Base-by-base conservation (phyloP, 1,140 invertebrate species). In the Drosophila chauvacae region DNA sequence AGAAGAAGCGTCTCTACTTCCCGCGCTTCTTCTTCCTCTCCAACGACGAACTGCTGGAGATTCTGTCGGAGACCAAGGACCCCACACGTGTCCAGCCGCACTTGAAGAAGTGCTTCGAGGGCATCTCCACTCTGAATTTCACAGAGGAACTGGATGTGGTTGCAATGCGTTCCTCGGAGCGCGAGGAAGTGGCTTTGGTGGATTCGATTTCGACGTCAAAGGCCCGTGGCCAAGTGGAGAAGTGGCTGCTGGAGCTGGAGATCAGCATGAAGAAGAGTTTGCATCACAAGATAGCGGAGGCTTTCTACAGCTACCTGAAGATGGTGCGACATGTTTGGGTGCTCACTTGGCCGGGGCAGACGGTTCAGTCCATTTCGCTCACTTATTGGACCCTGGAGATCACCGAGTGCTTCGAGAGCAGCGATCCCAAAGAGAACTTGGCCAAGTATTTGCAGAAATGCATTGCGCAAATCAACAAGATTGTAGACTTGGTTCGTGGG, bases 1-100 rank as follows among this genome's bases (percentile, higher is more conserved):
- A 99, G 93, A 98, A 98, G 94, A 99, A 99, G 91, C 94, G 98
- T 28, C 93, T 99, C 0, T 98, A 95, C 90, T 99, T 99, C 93
- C 97, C 98, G 5, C 94, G 98, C 76, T 99, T 99, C 94, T 99
- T 99, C 95, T 99, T 99, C 93, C 93, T 99, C 18, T 99, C 98
- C 7, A 99, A 99, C 92, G 98, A 99, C 91, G 98, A 99, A 92
- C 92, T 99, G 28, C 93, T 99, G 20, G 98, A 99, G 94, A 99
- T 99, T 85, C 93, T 99, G 41, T 98, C 98, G 0, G 97, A 99
- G 93, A 99, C 98, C 0, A 99, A 99, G 93, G 98, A 99, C 94
- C 98, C 98, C 0, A 98, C 96, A 64, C 94, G 97, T 75, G 97
- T 99, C n/a, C 98, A 99, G 92, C 98, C 97, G n/a, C 98, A 99